phyloP scores from a whole-genome alignment of 2,113 vertebrate genomes.

The Scolopax mira region DNA sequence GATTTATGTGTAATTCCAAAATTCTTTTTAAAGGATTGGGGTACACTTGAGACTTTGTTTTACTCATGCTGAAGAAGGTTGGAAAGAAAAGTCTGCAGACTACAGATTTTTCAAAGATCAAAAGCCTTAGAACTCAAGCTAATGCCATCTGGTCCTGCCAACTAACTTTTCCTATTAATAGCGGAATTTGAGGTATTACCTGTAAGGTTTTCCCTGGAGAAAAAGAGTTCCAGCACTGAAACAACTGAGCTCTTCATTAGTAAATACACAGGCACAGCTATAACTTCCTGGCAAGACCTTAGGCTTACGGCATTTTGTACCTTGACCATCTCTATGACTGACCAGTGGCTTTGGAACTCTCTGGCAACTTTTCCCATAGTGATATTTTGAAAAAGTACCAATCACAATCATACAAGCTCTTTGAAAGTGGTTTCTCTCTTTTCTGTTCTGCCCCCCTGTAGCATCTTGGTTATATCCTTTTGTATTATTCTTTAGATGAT shows the following conservation, averaged over 20 bases:
- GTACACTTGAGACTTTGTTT: background rate
- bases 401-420: background rate
- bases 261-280: no score
- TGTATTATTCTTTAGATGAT: background rate
- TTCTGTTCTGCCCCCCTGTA: background rate
- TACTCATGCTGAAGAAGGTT: background rate
- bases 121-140: background rate
- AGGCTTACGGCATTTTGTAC: background rate
- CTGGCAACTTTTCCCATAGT: background rate
- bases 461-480: background rate
- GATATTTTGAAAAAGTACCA: background rate
- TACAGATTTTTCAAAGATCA: background rate
- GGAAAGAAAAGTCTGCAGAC: background rate
- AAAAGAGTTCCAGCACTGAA: background rate
- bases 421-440: background rate
- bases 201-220: background rate
- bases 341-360: background rate
- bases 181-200: background rate
- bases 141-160: background rate
- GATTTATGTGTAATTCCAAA: background rate
- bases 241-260: background rate
- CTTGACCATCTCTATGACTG: background rate
- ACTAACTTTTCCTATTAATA: background rate
- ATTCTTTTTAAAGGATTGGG: background rate
- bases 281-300: background rate